phyloP scores from a whole-genome alignment of 92 coral and sea anemone genomes.

The Plumapathes pennacea region DNA sequence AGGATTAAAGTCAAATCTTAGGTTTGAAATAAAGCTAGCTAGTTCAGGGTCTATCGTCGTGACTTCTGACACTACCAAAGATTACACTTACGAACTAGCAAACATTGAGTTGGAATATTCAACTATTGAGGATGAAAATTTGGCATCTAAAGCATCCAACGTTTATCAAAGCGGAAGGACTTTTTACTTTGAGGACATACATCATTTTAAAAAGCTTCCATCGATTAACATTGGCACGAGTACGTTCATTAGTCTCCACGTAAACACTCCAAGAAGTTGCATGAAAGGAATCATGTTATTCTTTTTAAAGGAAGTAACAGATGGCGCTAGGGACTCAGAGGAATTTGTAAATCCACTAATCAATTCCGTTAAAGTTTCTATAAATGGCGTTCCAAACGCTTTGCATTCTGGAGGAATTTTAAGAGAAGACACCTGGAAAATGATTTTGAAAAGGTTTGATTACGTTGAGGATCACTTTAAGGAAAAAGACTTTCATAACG shows the following conservation, averaged over 20 bases:
- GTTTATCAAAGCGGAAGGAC: background rate
- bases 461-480: no score
- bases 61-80: background rate
- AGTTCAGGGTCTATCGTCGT: background rate
- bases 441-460: no score
- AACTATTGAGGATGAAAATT: background rate
- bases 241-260: background rate
- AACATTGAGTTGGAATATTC: background rate
- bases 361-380: conserved; percentile 1
- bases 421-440: conserved; percentile 1
- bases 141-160: background rate
- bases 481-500: no score
- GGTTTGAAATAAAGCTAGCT: conserved; percentile 1
- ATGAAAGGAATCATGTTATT: conserved; percentile 10
- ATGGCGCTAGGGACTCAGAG: conserved; percentile 14
- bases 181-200: background rate
- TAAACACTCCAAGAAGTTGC: conserved; percentile 2
- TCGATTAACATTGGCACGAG: background rate
- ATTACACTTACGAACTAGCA: background rate
- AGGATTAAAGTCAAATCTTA: background rate
- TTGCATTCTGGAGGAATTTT: conserved; percentile 1
- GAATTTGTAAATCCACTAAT: conserved; percentile 8
- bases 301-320: conserved; percentile 7
- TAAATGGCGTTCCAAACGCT: conserved; percentile 20
- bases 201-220: no score